Base-by-base conservation (phyloP, 2,113 vertebrate species). In the Coptodon rendalli region DNA sequence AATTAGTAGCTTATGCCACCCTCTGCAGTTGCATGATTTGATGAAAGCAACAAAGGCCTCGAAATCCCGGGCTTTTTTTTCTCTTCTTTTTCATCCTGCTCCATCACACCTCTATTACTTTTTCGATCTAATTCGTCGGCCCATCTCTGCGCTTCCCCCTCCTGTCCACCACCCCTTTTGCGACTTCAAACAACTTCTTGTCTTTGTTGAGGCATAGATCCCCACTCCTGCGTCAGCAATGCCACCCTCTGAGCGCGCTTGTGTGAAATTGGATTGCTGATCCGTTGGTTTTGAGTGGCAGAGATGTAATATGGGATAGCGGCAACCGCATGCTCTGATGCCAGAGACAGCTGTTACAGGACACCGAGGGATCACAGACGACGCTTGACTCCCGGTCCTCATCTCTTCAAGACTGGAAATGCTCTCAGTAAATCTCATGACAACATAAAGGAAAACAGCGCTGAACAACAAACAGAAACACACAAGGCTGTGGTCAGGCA, bases 191-290 rank as follows among this genome's bases (percentile, higher is more conserved):
- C 88, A 85, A 82, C 87, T 78, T 89, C 85, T 88, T 36, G 90
- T 93, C 93, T 93, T 93, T 90, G 86, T 86, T 63, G 87, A 90
- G 88, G 91, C 89, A 88, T 45, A 82, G 90, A 92, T 96, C 93
- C 92, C 89, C 89, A 52, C 86, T 82, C 81, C 87, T 87, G 83
- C 92, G 73, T 91, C 86, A 87, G 90, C 83, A 31, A 83, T 45
- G 88, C 85, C 91, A 91, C 91, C 91, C 90, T 89, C 88, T 86
- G 93, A 94, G 94, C 92, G 87, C 53, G 90, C 91, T 87, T 94
- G 95, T 97, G 96, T 96, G 95, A 96, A 96, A 96, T 96, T 97
- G 95, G 94, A 96, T 96, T 95, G 95, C 93, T 96, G 95, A 96
- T 96, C 90, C 90, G 92, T 93, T 90, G 93, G 94, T 86, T 87